Evolutionary conservation across 2,888 invertebrate genomes (phyloP), one percentile per base, ranked within the genome.

Genomic region (Morpho deidamia): DNA sequence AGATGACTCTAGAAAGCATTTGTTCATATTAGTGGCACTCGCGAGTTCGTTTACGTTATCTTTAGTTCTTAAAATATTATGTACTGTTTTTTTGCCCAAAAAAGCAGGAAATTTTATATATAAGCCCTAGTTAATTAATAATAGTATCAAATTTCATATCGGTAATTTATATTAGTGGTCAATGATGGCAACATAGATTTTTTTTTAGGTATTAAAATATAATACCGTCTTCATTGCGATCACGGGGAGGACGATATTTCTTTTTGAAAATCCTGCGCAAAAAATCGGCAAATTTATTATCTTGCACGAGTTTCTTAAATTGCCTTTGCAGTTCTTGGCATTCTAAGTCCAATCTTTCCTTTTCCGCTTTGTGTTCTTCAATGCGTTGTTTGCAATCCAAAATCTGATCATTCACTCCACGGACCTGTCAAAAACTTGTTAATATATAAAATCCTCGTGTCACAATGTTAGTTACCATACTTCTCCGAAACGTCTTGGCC

Each of bases 261-360:
- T 96, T 97, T 71, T 94, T 95, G 70, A 94, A 97, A 52, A 97
- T 96, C 68, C 94, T 92, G 12, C 92, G 91, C 41, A 97, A 78
- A 71, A 96, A 97, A 66, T 94, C 93, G 7, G 91, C 92, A 74
- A 95, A 97, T 72, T 95, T 95, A 70, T 94, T 94, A 51, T 95
- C 94, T 41, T 89, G 91, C 0, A 93, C 90, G 7, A 91, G 82
- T 33, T 78, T 84, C 51, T 91, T 85, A 69, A 94, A 95, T 48
- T 90, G 88, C 1, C 81, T 68, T 46, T 92, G 90, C 11, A 88
- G 43, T 1, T 83, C 83, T 46, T 83, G 76, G 60, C 83, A 83
- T 0, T 63, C 60, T 0, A 41, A 10, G 0, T 71, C 78, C 7
- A 87, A 58, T 0, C 63, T 62, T n/a, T 78, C 80, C 55, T 81